Conservation (phyloP, 2,113 vertebrate genomes). For the Tupaia tana region DNA sequence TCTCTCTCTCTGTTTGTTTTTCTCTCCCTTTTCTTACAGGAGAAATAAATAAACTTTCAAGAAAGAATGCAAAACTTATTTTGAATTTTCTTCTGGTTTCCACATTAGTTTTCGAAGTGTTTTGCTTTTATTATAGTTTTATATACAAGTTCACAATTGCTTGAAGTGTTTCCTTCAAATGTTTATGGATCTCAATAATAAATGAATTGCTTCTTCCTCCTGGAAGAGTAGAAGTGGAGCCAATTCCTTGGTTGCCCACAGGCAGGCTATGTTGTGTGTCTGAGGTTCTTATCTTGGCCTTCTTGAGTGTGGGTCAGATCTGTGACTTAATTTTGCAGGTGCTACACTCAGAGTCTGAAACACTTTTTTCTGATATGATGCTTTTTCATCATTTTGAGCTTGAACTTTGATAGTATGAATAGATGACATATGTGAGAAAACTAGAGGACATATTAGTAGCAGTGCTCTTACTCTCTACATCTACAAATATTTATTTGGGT, state of each 20-base stretch:
- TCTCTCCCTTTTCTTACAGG: too few relatives aligned
- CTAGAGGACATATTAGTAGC: background rate
- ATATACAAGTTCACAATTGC: background rate
- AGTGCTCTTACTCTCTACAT: background rate
- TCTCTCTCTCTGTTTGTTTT: too few relatives aligned
- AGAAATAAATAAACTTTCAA: too few relatives aligned
- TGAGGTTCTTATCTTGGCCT: background rate
- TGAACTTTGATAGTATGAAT: background rate
- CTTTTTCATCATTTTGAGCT: background rate
- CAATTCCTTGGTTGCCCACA: background rate
- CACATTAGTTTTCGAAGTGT: conserved; percentile 22
- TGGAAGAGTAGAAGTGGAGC: background rate
- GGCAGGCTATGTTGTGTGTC: background rate
- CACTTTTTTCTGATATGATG: background rate
- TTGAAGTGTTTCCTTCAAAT: conserved; percentile 30
- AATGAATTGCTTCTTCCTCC: background rate
- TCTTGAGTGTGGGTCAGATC: background rate
- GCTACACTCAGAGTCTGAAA: background rate
- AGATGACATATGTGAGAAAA: background rate
- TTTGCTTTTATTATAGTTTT: conserved; percentile 29
- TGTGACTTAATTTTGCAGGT: background rate
- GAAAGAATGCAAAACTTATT: background rate
- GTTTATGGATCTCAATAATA: background rate
- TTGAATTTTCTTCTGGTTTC: conserved; percentile 52
- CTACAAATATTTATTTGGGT: background rate